Percentiles rank a stretch among this genome's conserved stretches.
These are phyloP conservation scores for Brachycybe producta DNA, from an alignment of 2,888 invertebrate species.

Conservation along the genomic window DNA sequence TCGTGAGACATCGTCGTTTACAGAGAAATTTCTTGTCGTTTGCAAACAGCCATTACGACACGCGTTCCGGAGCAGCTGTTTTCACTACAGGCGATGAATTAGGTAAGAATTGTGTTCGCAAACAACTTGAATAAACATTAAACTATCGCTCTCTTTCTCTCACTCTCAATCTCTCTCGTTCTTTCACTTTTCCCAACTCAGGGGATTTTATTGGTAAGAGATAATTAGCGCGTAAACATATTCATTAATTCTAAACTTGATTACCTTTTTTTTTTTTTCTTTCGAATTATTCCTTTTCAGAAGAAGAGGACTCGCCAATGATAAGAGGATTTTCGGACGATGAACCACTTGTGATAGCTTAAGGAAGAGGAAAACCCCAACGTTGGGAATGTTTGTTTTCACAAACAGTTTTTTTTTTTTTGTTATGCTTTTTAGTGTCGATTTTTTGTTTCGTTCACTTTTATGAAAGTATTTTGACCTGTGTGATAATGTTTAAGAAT, in stretches of 20 bases:
- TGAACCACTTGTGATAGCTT: constrained; percentile 83
- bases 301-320: constrained; percentile 67
- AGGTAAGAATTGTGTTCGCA: constrained; percentile 39
- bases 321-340: constrained; percentile 86
- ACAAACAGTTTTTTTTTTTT: no score
- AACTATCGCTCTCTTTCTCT: no score
- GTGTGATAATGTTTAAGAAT: no score
- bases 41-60: constrained; percentile 72
- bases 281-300: no score
- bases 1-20: constrained; percentile 55
- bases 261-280: no score
- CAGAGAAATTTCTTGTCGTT: constrained; percentile 66
- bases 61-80: constrained; percentile 71
- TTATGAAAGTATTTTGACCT: no score
- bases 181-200: constrained; percentile 1
- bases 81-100: constrained; percentile 53
- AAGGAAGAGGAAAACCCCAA: constrained; percentile 15
- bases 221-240: no score
- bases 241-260: constrained; percentile 2
- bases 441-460: no score
- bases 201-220: constrained; percentile 17
- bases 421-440: no score
- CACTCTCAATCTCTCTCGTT: no score
- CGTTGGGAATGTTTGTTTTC: no score
- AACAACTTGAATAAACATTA: no score